Evolutionary conservation across 1,140 invertebrate genomes (phyloP).

Genomic region (Catajapyx aquilonaris): DNA sequence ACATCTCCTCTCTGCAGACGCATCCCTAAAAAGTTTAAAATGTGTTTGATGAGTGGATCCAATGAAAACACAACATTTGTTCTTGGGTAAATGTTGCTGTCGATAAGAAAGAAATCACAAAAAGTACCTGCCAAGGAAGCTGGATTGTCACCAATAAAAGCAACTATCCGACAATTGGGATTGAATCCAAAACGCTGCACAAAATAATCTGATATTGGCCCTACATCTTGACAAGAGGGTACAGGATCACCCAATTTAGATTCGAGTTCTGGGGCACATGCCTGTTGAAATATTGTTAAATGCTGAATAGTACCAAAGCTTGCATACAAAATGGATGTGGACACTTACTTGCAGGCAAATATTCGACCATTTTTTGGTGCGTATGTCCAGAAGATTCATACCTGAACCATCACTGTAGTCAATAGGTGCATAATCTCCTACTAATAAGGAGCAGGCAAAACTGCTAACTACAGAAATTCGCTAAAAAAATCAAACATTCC

Average conservation of each 20-base stretch:
- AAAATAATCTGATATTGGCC: slow-evolving; percentile 3
- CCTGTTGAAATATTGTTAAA: slow-evolving; percentile 19
- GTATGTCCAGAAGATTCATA: slow-evolving; percentile 87
- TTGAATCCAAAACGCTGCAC: slow-evolving; percentile 4
- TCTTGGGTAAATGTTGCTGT: neutral
- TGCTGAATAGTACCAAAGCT: too few species aligned
- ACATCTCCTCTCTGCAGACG: slow-evolving; percentile 57
- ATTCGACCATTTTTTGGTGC: slow-evolving; percentile 50
- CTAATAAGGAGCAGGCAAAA: slow-evolving; percentile 68
- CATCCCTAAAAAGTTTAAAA: slow-evolving; percentile 37
- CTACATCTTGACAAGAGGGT: slow-evolving; percentile 29
- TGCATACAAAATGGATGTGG: too few species aligned
- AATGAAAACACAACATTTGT: too few species aligned
- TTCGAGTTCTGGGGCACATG: slow-evolving; percentile 41
- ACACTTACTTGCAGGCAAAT: slow-evolving; percentile 41
- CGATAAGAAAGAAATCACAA: slow-evolving; percentile 3
- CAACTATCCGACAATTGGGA: neutral
- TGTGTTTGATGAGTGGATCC: slow-evolving; percentile 1
- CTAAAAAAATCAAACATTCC: too few species aligned
- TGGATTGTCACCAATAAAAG: neutral
- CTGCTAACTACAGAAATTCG: slow-evolving; percentile 84
- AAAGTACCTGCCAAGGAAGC: slow-evolving; percentile 3
- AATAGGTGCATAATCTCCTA: slow-evolving; percentile 76
- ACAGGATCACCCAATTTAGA: slow-evolving; percentile 49
- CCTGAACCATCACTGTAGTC: slow-evolving; percentile 85